Base-by-base conservation (phyloP, 2,888 invertebrate species). In the Erebia ligea region DNA sequence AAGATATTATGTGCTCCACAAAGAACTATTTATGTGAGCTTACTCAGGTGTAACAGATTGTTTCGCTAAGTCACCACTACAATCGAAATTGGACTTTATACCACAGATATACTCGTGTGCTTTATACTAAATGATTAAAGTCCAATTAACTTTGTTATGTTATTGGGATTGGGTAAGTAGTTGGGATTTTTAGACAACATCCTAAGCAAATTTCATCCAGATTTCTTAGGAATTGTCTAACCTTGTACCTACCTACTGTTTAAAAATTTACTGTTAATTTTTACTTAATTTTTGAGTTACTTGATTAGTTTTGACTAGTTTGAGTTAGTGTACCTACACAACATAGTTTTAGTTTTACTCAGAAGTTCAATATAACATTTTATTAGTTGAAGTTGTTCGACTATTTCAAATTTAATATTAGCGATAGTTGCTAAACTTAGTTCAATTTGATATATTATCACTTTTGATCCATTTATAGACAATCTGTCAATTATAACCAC, bases 61-160 rank as follows among this genome's bases (percentile, higher is more conserved):
- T 72, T 67, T 69, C 25, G 25, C 64, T 62, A 76, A 75, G 73
- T 73, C 66, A 71, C 71, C 63, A 65, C 71, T 73, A 74, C 71
- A 63, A 63, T 65, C 17, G 19, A 56, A 56, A 56, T 57, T 45
- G 21, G 40, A 56, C 42, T 17, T 63, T 40, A 40, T 34, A 19
- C 1, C 34, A n/a, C n/a, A n/a, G n/a, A n/a, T n/a, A n/a, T n/a
- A n/a, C n/a, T n/a, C n/a, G n/a, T n/a, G n/a, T n/a, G n/a, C n/a
- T n/a, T n/a, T n/a, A n/a, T 54, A 17, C 17, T 61, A 45, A 21
- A 4, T 17, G 40, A 64, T 34, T 11, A 52, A 52, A 13, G 40
- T 52, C 40, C 54, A 64, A 34, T 64, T 40, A 34, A 64, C 34
- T 34, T 64, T 17, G 34, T 54, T 2, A 64, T 13, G 63, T 52